Evolutionary conservation across 2,113 vertebrate species (phyloP).

Genomic region (Ciconia boyciana): DNA sequence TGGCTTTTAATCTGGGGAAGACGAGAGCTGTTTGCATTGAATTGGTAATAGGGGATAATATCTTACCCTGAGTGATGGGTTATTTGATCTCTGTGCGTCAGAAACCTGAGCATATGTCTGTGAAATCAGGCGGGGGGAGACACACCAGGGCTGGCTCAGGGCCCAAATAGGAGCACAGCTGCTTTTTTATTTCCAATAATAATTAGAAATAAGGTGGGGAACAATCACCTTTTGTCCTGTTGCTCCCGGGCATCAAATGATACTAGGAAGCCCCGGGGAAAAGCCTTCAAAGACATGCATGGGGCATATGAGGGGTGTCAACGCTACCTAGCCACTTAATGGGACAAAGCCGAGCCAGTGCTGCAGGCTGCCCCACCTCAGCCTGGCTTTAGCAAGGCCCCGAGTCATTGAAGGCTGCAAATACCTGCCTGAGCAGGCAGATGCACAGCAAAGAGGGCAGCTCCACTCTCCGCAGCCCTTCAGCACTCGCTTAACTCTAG

Average conservation of each 20-base stretch:
- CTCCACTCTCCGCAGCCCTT: not conserved
- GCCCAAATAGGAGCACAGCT: slow-evolving; percentile 17
- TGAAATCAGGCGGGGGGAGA: not conserved
- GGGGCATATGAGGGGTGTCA: not conserved
- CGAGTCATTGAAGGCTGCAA: not conserved
- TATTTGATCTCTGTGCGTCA: slow-evolving; percentile 68
- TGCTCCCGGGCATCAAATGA: not conserved
- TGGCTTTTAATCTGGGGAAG: slow-evolving; percentile 70
- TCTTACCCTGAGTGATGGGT: slow-evolving; percentile 64
- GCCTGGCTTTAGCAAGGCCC: not conserved
- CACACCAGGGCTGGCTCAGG: not conserved
- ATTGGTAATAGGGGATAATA: slow-evolving; percentile 66
- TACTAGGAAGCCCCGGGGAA: not conserved
- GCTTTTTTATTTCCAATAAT: slow-evolving; percentile 10
- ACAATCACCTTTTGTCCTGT: slow-evolving; percentile 22
- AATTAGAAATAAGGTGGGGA: not conserved
- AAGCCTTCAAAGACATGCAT: not conserved
- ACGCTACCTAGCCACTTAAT: not conserved
- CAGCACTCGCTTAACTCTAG: no score
- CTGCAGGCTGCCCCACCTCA: not conserved
- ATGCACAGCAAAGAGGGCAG: not conserved
- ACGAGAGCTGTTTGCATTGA: slow-evolving; percentile 48
- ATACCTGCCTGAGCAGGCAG: not conserved
- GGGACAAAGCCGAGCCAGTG: not conserved
- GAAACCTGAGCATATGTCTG: slow-evolving; percentile 44